Conservation (phyloP, 2,888 invertebrate genomes). For the Hypolimnas misippus region DNA sequence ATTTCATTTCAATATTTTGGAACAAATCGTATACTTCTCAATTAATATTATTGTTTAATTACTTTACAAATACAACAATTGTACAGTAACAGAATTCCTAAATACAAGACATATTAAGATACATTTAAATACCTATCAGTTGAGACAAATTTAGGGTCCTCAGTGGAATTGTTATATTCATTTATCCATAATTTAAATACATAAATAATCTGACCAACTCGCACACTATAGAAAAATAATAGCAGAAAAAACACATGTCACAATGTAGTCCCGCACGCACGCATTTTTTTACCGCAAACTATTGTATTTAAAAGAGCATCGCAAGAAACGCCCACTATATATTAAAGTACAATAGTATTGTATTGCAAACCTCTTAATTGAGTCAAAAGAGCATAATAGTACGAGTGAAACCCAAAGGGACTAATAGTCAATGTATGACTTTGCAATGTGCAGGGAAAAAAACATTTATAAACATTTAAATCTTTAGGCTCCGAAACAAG, state of each 20-base stretch:
- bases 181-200: neutral
- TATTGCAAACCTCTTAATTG: conserved; percentile 53
- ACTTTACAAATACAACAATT: no score
- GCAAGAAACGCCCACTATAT: conserved; percentile 64
- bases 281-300: conserved; percentile 42
- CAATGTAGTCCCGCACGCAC: neutral
- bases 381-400: conserved; percentile 25
- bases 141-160: neutral
- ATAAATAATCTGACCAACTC: neutral
- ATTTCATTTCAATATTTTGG: no score
- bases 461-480: conserved; percentile 7
- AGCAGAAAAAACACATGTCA: neutral
- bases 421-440: conserved; percentile 27
- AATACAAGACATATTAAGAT: no score
- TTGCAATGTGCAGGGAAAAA: conserved; percentile 7
- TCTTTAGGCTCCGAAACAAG: neutral
- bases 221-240: neutral
- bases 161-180: neutral
- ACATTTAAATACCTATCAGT: no score
- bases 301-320: conserved; percentile 43
- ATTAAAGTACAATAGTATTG: conserved; percentile 60
- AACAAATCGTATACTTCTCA: no score
- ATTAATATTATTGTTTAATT: no score
- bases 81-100: no score
- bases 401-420: conserved; percentile 20